Conservation (phyloP, 2,113 vertebrate species). For the Tachysurus fulvidraco region DNA sequence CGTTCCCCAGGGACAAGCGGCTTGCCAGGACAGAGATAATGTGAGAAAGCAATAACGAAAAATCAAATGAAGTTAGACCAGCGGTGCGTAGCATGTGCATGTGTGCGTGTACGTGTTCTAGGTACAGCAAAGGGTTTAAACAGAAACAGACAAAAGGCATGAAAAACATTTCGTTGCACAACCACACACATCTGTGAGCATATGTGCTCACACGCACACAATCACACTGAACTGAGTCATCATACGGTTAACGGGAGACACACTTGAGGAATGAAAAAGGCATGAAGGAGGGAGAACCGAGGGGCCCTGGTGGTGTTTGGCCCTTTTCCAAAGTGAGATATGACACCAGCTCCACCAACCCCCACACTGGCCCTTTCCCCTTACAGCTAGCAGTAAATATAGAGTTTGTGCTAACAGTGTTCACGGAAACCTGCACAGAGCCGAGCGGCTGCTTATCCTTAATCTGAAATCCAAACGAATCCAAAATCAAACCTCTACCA, state of each 20-base stretch:
- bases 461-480: slow-evolving; percentile 14
- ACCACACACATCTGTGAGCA: slow-evolving; percentile 27
- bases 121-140: slow-evolving; percentile 41
- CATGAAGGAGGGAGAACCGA: slow-evolving; percentile 29
- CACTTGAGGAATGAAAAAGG: slow-evolving; percentile 52
- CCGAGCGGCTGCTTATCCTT: slow-evolving; percentile 56
- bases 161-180: slow-evolving; percentile 39
- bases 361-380: slow-evolving; percentile 31
- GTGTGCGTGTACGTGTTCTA: slow-evolving; percentile 17
- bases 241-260: slow-evolving; percentile 62
- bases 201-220: slow-evolving; percentile 35
- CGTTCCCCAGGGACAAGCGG: slow-evolving; percentile 53
- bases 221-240: slow-evolving; percentile 59
- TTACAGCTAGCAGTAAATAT: slow-evolving; percentile 70
- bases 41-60: slow-evolving; percentile 59
- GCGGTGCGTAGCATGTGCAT: slow-evolving; percentile 17
- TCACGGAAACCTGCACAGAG: slow-evolving; percentile 65
- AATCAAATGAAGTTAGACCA: slow-evolving; percentile 61
- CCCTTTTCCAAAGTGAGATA: slow-evolving; percentile 63
- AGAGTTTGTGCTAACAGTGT: slow-evolving; percentile 64
- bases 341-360: slow-evolving; percentile 59
- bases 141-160: slow-evolving; percentile 42
- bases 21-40: slow-evolving; percentile 56
- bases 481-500: slow-evolving; percentile 57
- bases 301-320: slow-evolving; percentile 65